phyloP scores from a whole-genome alignment of 2,113 vertebrate species.

The Ictidomys tridecemlineatus region DNA sequence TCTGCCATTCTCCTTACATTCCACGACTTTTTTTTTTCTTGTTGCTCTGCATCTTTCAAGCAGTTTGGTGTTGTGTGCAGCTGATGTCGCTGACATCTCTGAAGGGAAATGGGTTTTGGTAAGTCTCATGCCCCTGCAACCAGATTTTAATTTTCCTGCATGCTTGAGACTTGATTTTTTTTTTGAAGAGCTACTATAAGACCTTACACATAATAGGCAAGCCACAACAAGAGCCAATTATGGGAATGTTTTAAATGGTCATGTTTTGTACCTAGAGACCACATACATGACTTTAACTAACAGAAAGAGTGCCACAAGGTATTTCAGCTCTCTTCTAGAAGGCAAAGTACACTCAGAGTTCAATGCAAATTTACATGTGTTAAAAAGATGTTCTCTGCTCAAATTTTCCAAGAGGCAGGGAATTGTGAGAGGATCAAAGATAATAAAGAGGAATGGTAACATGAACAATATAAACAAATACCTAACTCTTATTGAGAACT shows the following conservation, averaged over 20 bases:
- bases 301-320: background rate
- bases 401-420: background rate
- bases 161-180: background rate
- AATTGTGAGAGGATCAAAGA: background rate
- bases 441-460: background rate
- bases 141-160: slow-evolving; percentile 14
- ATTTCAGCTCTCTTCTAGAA: background rate
- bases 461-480: no score
- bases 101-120: background rate
- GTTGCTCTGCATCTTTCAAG: background rate
- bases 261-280: background rate
- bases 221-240: background rate
- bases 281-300: background rate
- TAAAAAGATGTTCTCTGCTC: background rate
- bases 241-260: background rate
- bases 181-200: background rate
- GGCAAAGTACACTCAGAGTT: background rate
- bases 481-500: background rate
- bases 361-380: background rate
- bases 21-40: background rate
- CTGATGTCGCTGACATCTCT: background rate
- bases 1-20: background rate
- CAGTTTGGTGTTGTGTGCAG: background rate
- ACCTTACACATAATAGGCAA: background rate
- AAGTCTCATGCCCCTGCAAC: background rate